A percentile compares a stretch with the other conserved stretches of the same genome.
Evolutionary conservation across 2,113 vertebrate genomes (phyloP).

Genomic region (Empidonax alnorum): DNA sequence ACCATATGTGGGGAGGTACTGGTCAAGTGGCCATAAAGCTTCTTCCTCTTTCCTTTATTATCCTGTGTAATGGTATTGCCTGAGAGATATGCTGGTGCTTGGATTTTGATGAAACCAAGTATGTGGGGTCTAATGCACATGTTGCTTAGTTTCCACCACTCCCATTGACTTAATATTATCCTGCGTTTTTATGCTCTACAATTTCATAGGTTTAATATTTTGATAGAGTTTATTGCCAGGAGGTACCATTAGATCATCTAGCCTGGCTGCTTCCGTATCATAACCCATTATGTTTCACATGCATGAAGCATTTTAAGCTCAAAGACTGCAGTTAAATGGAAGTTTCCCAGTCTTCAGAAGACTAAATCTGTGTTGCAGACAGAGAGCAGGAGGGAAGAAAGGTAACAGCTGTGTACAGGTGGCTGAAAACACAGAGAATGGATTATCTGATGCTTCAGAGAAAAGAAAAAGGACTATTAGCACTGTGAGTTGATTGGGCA

Average conservation of each 20-base stretch:
- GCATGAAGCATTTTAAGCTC: background rate
- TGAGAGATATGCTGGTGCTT: background rate
- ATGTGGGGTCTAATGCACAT: background rate
- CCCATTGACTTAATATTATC: background rate
- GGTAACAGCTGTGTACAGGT: background rate
- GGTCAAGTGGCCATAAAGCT: constrained; percentile 15
- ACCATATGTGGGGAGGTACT: background rate
- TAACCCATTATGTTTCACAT: background rate
- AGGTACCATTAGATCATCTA: background rate
- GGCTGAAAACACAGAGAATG: background rate
- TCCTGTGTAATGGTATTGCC: background rate
- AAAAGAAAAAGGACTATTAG: background rate
- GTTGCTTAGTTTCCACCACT: background rate
- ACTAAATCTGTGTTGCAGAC: background rate
- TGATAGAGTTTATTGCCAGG: background rate
- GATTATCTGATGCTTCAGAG: background rate
- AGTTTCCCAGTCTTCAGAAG: background rate
- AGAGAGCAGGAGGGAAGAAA: background rate
- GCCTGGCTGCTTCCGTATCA: background rate
- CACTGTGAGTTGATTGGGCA: background rate
- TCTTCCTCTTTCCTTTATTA: background rate
- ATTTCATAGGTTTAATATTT: background rate
- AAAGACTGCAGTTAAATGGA: background rate
- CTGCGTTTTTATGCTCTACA: background rate
- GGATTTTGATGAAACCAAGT: background rate